Base-by-base conservation (phyloP, 2,888 invertebrate genomes). In the Orthosia cruda region DNA sequence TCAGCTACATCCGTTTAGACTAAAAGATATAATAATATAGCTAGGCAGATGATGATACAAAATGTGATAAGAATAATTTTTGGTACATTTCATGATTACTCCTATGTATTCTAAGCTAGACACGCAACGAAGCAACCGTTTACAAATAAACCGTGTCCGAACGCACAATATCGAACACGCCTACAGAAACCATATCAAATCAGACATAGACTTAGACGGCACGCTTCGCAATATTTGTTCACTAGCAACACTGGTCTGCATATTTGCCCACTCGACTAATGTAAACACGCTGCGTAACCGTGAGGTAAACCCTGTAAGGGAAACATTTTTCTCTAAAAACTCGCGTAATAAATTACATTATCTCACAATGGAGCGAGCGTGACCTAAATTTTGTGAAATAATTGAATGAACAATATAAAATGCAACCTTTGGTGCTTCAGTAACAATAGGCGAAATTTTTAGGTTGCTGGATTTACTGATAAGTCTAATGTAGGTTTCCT, bases 371-470 rank as follows among this genome's bases (percentile, higher is more conserved):
- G 18, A 57, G 70, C 61, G 49, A 63, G 55, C 58, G 50, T 64
- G 74, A 58, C 70, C 70, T 32, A 63, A 52, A 80, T 81, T 73
- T 61, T 69, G 45, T 18, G 20, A 63, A 49, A 66, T 74, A 74
- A 83, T 83, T 70, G 49, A 80, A 80, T 74, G 49, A 73, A 68
- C 47, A 55, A 32, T 67, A 59, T 50, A 57, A 55, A 69, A 66
- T 40, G 26, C 65, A 61, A 16, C 16, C 32, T 47, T 68, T 57
- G 23, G 40, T 61, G 26, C 13, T 83, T 57, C 4, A 32, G n/a
- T 58, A 49, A 50, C 23, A 63, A 45, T 32, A 80, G 49, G 26
- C 13, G 9, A 26, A 45, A 47, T 62, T 40, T 58, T 45, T 40
- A 16, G 5, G 13, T 4, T 26, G 11, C 3, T 50, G 5, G 13